Evolutionary conservation across 1,140 invertebrate genomes (phyloP), one percentile per base, ranked within the genome.

Genomic region (Drosophila truncata): DNA sequence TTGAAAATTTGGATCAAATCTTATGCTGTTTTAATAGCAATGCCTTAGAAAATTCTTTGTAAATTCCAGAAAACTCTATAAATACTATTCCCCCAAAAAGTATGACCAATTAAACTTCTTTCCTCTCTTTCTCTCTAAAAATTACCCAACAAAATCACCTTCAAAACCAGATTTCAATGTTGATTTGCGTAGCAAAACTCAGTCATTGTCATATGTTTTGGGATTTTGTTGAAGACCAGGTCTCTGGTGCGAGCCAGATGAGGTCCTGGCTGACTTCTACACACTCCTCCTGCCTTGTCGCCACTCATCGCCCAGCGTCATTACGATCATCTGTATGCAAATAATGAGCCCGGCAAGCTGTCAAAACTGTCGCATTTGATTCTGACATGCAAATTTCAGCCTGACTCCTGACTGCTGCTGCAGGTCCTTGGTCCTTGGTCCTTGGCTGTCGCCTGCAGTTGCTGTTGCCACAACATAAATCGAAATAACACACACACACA

Each of bases 361-460:
- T 88, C 84, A 88, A 83, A 87, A 71, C 84, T 80, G 83, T 88
- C 84, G 76, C 84, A 82, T 73, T 87, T 87, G 83, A 87, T 83
- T 87, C 78, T 76, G 83, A 87, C 72, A 87, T 82, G 76, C 80
- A 87, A 87, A 87, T 87, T 80, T 69, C 59, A 23, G 13, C 63
- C 59, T 61, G 29, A 35, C 46, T 69, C 65, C 58, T n/a, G 52
- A 5, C 25, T 61, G 11, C 46, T 23, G 20, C 27, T 16, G 25
- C n/a, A 13, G 54, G 66, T 71, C 50, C 66, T 71, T 37, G 54
- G 35, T n/a, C n/a, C n/a, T n/a, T n/a, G 54, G 66, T 71, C 50
- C 66, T 71, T 37, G 54, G 35, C 37, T 73, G 70, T 73, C 70
- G 70, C 35, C 44, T 69, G 74, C 58, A 72, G 76, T 55, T 80